Percentiles rank a stretch among this genome's conserved stretches.
phyloP scores from a whole-genome alignment of 2,888 invertebrate species.

The Meiosimyza decipiens region DNA sequence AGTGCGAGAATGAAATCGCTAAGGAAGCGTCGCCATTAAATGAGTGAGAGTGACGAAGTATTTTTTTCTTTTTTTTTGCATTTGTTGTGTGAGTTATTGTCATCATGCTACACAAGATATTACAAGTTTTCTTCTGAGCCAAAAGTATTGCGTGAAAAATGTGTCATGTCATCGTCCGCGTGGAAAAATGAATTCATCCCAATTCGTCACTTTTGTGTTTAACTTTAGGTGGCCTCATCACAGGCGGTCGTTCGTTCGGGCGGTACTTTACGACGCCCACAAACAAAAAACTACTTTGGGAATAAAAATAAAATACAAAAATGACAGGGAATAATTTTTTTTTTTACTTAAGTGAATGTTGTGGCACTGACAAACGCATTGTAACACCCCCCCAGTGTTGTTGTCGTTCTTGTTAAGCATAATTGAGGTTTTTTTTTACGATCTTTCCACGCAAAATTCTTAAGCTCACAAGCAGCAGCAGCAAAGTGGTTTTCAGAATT shows the following conservation, averaged over 20 bases:
- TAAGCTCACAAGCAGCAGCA: not conserved
- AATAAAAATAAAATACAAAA: not conserved
- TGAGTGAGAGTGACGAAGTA: no score
- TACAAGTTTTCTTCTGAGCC: constrained; percentile 8
- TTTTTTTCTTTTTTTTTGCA: no score
- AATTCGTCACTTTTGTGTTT: constrained; percentile 23
- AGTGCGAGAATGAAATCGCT: no score
- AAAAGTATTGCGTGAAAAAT: constrained; percentile 16
- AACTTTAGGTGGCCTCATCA: not conserved
- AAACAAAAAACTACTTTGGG: not conserved
- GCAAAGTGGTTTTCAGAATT: constrained; percentile 1
- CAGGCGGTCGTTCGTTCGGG: not conserved
- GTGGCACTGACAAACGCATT: not conserved
- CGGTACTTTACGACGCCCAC: not conserved
- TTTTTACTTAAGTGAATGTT: constrained; percentile 22
- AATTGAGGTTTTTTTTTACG: constrained; percentile 27
- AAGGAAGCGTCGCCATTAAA: no score
- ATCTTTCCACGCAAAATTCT: not conserved
- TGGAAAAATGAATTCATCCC: constrained; percentile 26
- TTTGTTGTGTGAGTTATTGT: constrained; percentile 17
- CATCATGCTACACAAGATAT: constrained; percentile 23
- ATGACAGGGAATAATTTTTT: constrained; percentile 18
- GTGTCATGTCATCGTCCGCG: constrained; percentile 17
- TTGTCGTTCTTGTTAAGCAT: constrained; percentile 26
- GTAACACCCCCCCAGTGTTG: not conserved